Evolutionary conservation across 2,888 invertebrate species (phyloP), one percentile per base, ranked within the genome.

Genomic region (Ischnus inquisitorius): DNA sequence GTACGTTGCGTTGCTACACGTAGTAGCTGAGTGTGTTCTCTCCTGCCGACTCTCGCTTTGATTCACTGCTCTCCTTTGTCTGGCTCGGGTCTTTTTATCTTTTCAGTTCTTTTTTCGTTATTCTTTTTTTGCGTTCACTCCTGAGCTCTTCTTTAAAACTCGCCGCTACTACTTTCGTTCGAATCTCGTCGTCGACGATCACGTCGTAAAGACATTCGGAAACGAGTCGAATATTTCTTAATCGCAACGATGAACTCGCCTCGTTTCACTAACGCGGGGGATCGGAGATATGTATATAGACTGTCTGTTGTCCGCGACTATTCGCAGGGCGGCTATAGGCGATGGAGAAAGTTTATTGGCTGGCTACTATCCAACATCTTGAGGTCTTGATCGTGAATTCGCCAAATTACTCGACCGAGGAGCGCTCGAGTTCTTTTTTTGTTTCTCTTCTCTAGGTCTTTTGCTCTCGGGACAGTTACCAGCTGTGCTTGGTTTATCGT

Each of bases 291-390:
- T 22, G 12, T n/a, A 57, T 22, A 28, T n/a, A 57, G 25, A 64
- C 51, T 71, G 16, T 16, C 41, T 68, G 43, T 25, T 67, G 28
- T 28, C 19, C 46, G 46, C 46, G 57, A 67, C 46, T 41, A 67
- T 68, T 19, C 54, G 10, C 34, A 54, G 57, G 65, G 67, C 41
- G 6, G 25, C 22, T n/a, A 14, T 14, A 46, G 60, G 60, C 16
- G 51, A 46, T 28, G 46, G 57, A 79, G 51, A 67, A 76, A 76
- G 76, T 76, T 85, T 83, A 83, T 85, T 75, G 74, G 64, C 74
- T 83, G 83, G 80, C 83, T 48, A n/a, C 39, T 28, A 8, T 82
- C 82, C 84, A 84, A 82, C 57, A 43, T 60, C 62, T 77, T 16
- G 62, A 57, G 57, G 43, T 46, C 64, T 75, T 51, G 67, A 57